Conservation (phyloP, 2,888 invertebrate genomes). For the Nemurella pictetii region DNA sequence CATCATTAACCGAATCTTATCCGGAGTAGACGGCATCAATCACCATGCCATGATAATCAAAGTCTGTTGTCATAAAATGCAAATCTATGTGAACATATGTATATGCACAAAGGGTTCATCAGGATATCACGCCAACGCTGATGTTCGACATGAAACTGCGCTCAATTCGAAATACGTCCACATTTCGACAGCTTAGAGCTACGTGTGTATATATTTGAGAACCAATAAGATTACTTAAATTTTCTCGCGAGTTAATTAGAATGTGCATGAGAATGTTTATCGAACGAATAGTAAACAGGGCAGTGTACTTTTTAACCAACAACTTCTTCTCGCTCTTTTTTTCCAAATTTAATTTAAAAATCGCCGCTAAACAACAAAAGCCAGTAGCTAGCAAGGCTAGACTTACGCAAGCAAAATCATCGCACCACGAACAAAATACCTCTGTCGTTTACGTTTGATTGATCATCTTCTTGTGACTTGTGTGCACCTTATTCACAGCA, state of each 20-base stretch:
- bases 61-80: background rate
- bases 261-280: background rate
- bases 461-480: conserved; percentile 4
- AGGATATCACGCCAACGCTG: background rate
- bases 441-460: conserved; percentile 18
- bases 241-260: background rate
- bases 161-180: too few relatives aligned
- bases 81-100: background rate
- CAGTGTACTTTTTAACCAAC: background rate
- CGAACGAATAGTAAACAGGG: background rate
- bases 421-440: background rate
- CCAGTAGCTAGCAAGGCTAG: background rate
- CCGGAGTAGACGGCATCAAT: background rate
- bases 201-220: too few relatives aligned
- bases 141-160: too few relatives aligned
- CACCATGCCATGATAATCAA: background rate
- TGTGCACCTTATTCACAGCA: background rate
- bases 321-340: conserved; percentile 4
- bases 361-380: conserved; percentile 21
- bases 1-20: background rate
- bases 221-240: too few relatives aligned
- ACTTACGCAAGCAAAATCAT: conserved; percentile 7
- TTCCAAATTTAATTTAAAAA: conserved; percentile 14
- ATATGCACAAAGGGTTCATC: background rate
- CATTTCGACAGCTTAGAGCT: too few relatives aligned